phyloP scores from a whole-genome alignment of 92 coral and sea anemone species.

The Umimayanthus chanpuru region DNA sequence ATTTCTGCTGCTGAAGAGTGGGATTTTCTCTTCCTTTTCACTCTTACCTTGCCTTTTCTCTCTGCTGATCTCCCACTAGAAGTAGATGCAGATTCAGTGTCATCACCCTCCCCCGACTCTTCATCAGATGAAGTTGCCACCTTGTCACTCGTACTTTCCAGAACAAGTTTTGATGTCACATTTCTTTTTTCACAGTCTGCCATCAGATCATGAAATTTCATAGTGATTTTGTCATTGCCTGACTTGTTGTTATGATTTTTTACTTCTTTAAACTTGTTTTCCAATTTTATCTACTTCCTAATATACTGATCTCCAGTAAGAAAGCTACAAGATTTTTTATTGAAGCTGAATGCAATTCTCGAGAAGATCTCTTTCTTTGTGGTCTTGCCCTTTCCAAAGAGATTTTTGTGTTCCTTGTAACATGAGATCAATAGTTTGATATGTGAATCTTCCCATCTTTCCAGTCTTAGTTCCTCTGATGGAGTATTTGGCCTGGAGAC shows the following conservation, averaged over 20 bases:
- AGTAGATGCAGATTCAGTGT: slow-evolving; percentile 23
- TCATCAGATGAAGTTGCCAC: slow-evolving; percentile 15
- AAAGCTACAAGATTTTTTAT: slow-evolving; percentile 18
- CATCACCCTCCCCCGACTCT: slow-evolving; percentile 4
- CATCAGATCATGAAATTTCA: slow-evolving; percentile 28
- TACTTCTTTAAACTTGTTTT: slow-evolving; percentile 46
- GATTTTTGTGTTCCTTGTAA: slow-evolving; percentile 34
- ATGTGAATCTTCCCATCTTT: slow-evolving; percentile 55
- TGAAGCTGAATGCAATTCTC: slow-evolving; percentile 52
- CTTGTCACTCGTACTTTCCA: slow-evolving; percentile 11
- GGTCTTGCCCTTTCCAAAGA: slow-evolving; percentile 47
- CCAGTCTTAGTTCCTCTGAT: slow-evolving; percentile 30
- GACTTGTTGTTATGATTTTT: slow-evolving; percentile 45
- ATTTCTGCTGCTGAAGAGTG: slow-evolving; percentile 50
- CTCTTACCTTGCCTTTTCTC: slow-evolving; percentile 22
- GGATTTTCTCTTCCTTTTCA: slow-evolving; percentile 39
- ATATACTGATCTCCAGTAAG: slow-evolving; percentile 53
- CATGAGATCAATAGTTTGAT: slow-evolving; percentile 40
- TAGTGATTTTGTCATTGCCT: slow-evolving; percentile 2
- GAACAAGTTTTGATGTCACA: slow-evolving; percentile 33
- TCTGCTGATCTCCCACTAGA: slow-evolving; percentile 33
- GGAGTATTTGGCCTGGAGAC: slow-evolving; percentile 21
- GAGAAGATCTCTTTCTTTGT: slow-evolving; percentile 51
- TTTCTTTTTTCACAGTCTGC: slow-evolving; percentile 33
- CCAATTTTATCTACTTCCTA: slow-evolving; percentile 57